A percentile compares a stretch with the other conserved stretches of the same genome.
phyloP scores from a whole-genome alignment of 2,888 invertebrate genomes.

The Taenaris catops region DNA sequence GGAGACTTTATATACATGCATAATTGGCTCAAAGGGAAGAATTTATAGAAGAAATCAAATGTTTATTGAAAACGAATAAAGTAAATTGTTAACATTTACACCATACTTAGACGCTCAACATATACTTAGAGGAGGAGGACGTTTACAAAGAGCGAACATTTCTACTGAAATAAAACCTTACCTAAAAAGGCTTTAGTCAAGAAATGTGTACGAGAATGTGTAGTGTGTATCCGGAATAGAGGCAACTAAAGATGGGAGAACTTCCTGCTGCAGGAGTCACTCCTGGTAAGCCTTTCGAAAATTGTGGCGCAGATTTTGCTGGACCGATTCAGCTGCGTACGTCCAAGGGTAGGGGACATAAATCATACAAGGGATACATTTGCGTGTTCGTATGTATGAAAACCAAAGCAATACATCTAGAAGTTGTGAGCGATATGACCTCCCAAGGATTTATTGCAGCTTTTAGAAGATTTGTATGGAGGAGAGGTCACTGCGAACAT shows the following conservation, averaged over 20 bases:
- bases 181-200: background rate
- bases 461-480: slow-evolving; percentile 23
- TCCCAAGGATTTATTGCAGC: slow-evolving; percentile 23
- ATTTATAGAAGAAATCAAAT: slow-evolving; percentile 2
- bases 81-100: slow-evolving; percentile 14
- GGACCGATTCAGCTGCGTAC: slow-evolving; percentile 18
- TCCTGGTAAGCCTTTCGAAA: slow-evolving; percentile 9
- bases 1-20: background rate
- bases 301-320: slow-evolving; percentile 18
- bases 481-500: slow-evolving; percentile 24
- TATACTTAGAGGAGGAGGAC: background rate
- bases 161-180: background rate
- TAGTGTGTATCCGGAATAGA: background rate
- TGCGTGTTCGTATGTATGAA: slow-evolving; percentile 17
- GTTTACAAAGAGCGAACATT: background rate
- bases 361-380: slow-evolving; percentile 10
- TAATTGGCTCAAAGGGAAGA: background rate
- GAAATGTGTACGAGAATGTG: background rate
- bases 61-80: background rate
- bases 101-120: background rate
- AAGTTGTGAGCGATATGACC: slow-evolving; percentile 18
- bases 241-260: slow-evolving; percentile 23
- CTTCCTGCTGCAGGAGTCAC: slow-evolving; percentile 16
- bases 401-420: slow-evolving; percentile 20
- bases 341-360: slow-evolving; percentile 13